Conservation (phyloP, 2,888 invertebrate species). For the Diarsia brunnea region DNA sequence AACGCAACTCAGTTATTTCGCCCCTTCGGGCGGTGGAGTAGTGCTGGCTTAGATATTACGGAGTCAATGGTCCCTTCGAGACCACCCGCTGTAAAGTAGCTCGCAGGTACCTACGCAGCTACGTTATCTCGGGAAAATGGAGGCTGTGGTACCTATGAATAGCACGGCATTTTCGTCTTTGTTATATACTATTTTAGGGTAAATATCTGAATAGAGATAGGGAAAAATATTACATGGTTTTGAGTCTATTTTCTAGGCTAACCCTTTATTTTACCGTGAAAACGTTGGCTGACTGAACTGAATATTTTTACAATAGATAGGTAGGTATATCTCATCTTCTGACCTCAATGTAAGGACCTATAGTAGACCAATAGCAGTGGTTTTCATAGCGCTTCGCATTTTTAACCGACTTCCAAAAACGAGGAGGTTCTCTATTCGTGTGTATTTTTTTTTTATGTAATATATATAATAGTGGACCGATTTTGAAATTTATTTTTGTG, state of each 20-base stretch:
- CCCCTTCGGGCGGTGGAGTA: slow-evolving; percentile 46
- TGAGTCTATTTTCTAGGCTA: not conserved
- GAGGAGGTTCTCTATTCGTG: too few relatives aligned
- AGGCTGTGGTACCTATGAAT: slow-evolving; percentile 30
- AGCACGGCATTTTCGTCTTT: slow-evolving; percentile 30
- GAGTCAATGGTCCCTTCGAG: slow-evolving; percentile 59
- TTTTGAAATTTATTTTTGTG: too few relatives aligned
- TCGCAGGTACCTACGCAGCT: slow-evolving; percentile 50
- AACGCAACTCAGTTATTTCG: slow-evolving; percentile 41
- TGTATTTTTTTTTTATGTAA: too few relatives aligned
- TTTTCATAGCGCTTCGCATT: not conserved
- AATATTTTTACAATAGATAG: not conserved
- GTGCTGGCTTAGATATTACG: slow-evolving; percentile 53
- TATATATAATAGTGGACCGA: too few relatives aligned
- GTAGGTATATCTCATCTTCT: not conserved
- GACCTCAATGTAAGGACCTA: not conserved
- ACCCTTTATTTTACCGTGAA: not conserved
- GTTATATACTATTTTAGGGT: slow-evolving; percentile 32
- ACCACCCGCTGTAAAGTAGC: slow-evolving; percentile 44
- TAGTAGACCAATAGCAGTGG: too few relatives aligned
- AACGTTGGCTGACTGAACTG: not conserved
- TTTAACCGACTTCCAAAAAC: too few relatives aligned
- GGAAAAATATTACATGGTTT: not conserved
- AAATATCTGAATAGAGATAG: slow-evolving; percentile 33
- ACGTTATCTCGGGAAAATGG: slow-evolving; percentile 55